Evolutionary conservation across 2,888 invertebrate species (phyloP).

Genomic region (Ennomos quercinarius): DNA sequence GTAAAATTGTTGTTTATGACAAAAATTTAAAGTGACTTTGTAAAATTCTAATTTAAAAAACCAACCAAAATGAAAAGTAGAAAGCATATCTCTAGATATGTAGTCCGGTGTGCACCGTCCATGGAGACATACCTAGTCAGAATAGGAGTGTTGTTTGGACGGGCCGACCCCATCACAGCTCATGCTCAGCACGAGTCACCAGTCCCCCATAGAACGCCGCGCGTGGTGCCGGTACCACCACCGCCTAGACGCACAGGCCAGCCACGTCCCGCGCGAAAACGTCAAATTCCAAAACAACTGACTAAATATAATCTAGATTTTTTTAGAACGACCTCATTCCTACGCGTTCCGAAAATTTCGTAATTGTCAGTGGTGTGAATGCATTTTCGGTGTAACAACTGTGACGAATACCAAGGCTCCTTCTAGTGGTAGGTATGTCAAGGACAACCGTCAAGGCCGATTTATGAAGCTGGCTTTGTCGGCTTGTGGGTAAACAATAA

Average conservation of each 20-base stretch:
- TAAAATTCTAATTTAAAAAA: too few relatives aligned
- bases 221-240: constrained; percentile 59
- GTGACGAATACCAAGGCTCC: constrained; percentile 27
- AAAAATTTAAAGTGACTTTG: too few relatives aligned
- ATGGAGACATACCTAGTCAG: constrained; percentile 51
- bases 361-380: constrained; percentile 16
- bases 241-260: constrained; percentile 25
- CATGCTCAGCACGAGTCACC: constrained; percentile 44
- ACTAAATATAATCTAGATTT: constrained; percentile 29
- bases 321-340: constrained; percentile 23
- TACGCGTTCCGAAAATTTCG: constrained; percentile 17
- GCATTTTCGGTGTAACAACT: constrained; percentile 26
- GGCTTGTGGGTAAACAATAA: constrained; percentile 33
- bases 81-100: constrained; percentile 40
- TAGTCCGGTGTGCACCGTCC: constrained; percentile 39
- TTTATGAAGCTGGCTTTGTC: constrained; percentile 17
- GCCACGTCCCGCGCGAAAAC: constrained; percentile 13
- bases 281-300: constrained; percentile 26
- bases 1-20: too few relatives aligned
- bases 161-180: constrained; percentile 72
- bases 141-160: constrained; percentile 67
- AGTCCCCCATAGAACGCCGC: constrained; percentile 75
- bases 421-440: constrained; percentile 33
- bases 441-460: constrained; percentile 17
- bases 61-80: too few relatives aligned